Base-by-base conservation (phyloP, 1,140 invertebrate species). In the Drosophila pallidifrons region DNA sequence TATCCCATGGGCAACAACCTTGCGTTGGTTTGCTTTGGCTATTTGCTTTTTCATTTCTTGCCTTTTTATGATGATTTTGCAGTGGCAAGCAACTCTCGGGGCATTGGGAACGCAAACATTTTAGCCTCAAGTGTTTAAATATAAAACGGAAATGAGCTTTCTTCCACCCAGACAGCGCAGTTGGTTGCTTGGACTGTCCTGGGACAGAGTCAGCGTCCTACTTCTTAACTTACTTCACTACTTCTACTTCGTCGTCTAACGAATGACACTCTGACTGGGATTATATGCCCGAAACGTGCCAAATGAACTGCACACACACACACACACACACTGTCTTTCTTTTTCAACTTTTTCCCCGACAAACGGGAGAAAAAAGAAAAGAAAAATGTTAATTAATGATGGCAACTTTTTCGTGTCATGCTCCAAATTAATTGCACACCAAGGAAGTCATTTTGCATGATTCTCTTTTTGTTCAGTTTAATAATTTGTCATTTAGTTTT, bases 91-190 rank as follows among this genome's bases (percentile, higher is more conserved):
- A 55, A 38, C 38, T 28, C 60, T 60, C 13, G 54, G 58, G 52
- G 77, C 75, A 79, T 79, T 89, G 69, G 75, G 52, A 85, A 88
- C 74, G 81, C 86, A 89, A 89, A 89, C 86, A 89, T 89, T 89
- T 89, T 89, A 85, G 85, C 86, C 85, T 80, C 81, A 81, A 89
- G 85, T 89, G 85, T 90, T 89, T 89, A 89, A 89, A 89, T 89
- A 89, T 79, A 89, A 89, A 89, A 78, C 85, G 85, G 85, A 89
- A 89, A 89, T 89, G 85, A 89, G 85, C 81, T 89, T 89, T 89
- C 74, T 10, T 10, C 8, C 2, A 10, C 35, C 69, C 57, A 68
- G 61, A 32, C 72, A 64, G 8, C 35, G 35, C 35, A 38, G 69
- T 46, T 5, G 38, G 30, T 7, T 67, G 49, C 49, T 55, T 66